Conservation (phyloP, 2,113 vertebrate genomes). For the Carlito syrichta region DNA sequence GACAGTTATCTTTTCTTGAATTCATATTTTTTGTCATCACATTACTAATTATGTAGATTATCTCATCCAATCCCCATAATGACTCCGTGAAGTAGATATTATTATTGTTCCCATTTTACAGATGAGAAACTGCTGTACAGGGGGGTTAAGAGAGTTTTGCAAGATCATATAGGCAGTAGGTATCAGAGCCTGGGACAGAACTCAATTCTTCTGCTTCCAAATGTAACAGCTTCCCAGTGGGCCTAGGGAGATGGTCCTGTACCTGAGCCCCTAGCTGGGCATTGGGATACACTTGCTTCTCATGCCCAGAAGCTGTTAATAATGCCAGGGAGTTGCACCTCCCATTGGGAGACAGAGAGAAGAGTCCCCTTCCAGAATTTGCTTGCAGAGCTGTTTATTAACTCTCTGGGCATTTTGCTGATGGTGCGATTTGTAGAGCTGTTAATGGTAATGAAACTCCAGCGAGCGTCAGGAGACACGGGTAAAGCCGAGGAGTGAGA, state of each 20-base stretch:
- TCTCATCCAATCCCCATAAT: neutral
- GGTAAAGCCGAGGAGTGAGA: constrained; percentile 6
- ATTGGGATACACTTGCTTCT: neutral
- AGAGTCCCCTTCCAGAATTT: neutral
- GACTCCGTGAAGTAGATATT: neutral
- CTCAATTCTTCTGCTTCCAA: neutral
- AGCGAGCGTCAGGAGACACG: constrained; percentile 20
- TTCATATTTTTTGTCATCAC: neutral
- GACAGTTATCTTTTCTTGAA: neutral
- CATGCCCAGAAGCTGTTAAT: neutral
- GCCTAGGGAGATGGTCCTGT: neutral
- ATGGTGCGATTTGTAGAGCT: constrained; percentile 55
- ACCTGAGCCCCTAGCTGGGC: neutral
- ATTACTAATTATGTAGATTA: neutral
- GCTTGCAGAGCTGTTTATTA: neutral
- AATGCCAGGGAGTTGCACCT: neutral
- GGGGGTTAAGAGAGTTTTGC: neutral
- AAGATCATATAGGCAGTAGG: neutral
- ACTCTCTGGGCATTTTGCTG: constrained; percentile 61
- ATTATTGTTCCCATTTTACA: neutral
- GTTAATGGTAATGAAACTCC: constrained; percentile 45
- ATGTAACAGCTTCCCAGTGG: neutral
- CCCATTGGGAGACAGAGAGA: neutral
- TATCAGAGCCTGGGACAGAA: neutral
- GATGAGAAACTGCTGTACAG: neutral